phyloP scores from a whole-genome alignment of 2,888 invertebrate genomes.

The Limnephilus marmoratus region DNA sequence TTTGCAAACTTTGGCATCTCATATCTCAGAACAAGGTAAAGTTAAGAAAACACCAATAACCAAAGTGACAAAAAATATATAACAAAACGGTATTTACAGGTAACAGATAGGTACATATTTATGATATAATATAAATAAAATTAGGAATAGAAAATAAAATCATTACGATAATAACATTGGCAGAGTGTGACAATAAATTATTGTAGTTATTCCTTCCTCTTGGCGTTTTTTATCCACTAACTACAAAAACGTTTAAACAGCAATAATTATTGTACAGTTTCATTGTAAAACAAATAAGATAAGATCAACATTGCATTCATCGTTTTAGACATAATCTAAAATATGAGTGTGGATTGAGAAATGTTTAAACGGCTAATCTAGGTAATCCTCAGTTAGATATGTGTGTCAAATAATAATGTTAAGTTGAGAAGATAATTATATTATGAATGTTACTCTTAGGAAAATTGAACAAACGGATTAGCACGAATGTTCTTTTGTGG shows the following conservation, averaged over 20 bases:
- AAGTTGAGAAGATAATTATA: no score
- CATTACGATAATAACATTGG: not conserved
- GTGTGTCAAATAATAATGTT: not conserved
- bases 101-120: no score
- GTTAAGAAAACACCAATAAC: no score
- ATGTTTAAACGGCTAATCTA: not conserved
- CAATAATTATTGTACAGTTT: not conserved
- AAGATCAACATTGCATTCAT: not conserved
- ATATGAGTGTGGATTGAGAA: not conserved
- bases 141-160: not conserved
- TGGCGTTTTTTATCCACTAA: not conserved
- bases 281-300: not conserved
- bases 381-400: not conserved
- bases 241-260: not conserved
- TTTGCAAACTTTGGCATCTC: no score
- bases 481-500: not conserved
- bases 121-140: no score
- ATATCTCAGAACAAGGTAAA: no score
- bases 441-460: not conserved
- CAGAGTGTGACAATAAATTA: not conserved
- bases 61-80: no score
- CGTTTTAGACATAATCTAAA: not conserved
- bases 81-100: no score
- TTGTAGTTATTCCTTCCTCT: not conserved
- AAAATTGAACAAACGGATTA: not conserved